Evolutionary conservation across 2,797 vertebrate species (phyloP).

Genomic region (Oryzias sinensis): DNA sequence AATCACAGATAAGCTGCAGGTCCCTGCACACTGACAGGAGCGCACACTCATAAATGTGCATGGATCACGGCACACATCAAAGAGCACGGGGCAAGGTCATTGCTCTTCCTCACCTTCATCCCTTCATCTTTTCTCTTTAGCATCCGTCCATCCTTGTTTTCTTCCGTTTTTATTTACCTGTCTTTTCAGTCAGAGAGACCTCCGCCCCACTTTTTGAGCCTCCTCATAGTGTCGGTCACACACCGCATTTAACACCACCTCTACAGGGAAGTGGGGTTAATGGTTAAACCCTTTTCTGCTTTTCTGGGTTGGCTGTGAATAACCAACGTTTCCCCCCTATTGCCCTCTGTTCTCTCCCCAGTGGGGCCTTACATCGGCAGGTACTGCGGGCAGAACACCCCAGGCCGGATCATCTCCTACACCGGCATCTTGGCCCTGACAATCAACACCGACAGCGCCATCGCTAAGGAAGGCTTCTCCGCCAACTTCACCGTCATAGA

Average conservation of each 20-base stretch:
- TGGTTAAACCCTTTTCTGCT: conserved; percentile 21
- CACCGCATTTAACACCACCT: conserved; percentile 54
- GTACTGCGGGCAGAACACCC: conserved; percentile 95
- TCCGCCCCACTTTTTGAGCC: conserved; percentile 22
- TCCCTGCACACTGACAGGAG: conserved; percentile 33
- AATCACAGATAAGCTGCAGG: conserved; percentile 74
- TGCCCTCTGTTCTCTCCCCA: conserved; percentile 50
- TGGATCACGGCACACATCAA: conserved; percentile 57
- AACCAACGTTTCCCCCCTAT: conserved; percentile 29
- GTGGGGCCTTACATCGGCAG: conserved; percentile 94
- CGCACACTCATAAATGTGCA: conserved; percentile 32
- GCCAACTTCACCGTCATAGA: conserved; percentile 93
- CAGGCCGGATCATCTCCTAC: conserved; percentile 90
- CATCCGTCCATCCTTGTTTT: conserved; percentile 9
- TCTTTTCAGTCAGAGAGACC: conserved; percentile 2
- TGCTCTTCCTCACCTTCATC: conserved; percentile 16
- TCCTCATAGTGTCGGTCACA: conserved; percentile 37
- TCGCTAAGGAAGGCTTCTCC: conserved; percentile 97
- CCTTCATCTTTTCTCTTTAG: conserved; percentile 16
- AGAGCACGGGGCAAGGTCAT: conserved; percentile 49
- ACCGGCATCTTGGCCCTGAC: conserved; percentile 94
- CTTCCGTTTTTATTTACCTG: background rate
- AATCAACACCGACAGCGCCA: conserved; percentile 96
- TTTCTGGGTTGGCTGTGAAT: conserved; percentile 36
- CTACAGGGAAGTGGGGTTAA: background rate